phyloP scores from a whole-genome alignment of 1,140 invertebrate genomes.

The Aphaenogaster floridana region DNA sequence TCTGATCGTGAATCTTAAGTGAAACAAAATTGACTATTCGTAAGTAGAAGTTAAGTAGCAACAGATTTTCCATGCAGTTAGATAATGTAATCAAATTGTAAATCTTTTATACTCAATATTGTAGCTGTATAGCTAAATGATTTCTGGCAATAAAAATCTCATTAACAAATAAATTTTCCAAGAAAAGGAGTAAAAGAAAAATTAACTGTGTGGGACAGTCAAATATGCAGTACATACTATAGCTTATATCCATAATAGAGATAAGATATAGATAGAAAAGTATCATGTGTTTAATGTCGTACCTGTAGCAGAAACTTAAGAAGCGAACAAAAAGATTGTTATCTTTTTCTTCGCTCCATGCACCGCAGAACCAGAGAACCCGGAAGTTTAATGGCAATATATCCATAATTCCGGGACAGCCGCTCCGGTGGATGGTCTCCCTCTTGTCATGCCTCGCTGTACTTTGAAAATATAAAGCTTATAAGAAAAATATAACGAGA shows the following conservation, averaged over 20 bases:
- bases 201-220: background rate
- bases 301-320: conserved; percentile 44
- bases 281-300: background rate
- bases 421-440: background rate
- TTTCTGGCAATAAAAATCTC: background rate
- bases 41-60: background rate
- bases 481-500: background rate
- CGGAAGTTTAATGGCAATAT: conserved; percentile 58
- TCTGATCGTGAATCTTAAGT: background rate
- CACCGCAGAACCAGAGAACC: conserved; percentile 55
- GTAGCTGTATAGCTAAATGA: background rate
- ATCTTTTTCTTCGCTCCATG: conserved; percentile 31
- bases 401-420: conserved; percentile 32
- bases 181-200: background rate
- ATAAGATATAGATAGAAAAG: background rate
- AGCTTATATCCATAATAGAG: background rate
- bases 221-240: background rate
- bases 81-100: background rate
- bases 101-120: background rate
- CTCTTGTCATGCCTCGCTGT: background rate
- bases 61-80: background rate
- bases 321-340: conserved; percentile 8
- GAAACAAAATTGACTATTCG: background rate
- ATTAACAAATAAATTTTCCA: conserved; percentile 1
- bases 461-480: conserved; percentile 8